A percentile compares a stretch with the other conserved stretches of the same genome.
phyloP scores from a whole-genome alignment of 1,140 invertebrate genomes.

The Zaprionus lachaisei region DNA sequence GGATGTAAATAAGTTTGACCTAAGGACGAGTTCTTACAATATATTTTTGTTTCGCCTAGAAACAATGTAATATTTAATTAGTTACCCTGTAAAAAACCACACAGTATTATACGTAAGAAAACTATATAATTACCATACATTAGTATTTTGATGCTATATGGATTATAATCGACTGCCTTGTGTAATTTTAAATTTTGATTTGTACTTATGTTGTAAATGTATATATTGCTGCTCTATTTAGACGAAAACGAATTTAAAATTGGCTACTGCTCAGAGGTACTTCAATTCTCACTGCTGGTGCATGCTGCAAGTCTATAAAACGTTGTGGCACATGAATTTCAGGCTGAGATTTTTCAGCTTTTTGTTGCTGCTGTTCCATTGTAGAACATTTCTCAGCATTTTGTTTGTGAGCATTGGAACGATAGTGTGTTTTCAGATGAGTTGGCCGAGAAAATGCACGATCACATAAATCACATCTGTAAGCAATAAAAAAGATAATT shows the following conservation, averaged over 20 bases:
- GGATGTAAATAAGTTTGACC: background rate
- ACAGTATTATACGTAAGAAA: background rate
- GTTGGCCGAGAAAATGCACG: conserved; percentile 64
- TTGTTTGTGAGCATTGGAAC: conserved; percentile 69
- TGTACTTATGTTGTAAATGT: background rate
- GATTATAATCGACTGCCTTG: background rate
- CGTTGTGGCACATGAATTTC: conserved; percentile 4
- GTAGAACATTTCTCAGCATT: conserved; percentile 52
- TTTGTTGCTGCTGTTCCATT: conserved; percentile 2
- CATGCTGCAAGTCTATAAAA: background rate
- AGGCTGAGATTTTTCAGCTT: background rate
- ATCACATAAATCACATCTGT: conserved; percentile 66
- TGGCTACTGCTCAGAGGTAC: conserved; percentile 33
- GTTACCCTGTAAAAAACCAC: background rate
- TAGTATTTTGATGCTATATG: background rate
- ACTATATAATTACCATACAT: background rate
- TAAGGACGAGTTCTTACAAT: background rate
- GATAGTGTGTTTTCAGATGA: conserved; percentile 66
- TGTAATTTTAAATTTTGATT: background rate
- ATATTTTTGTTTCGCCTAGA: background rate
- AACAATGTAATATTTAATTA: background rate
- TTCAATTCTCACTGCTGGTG: conserved; percentile 30
- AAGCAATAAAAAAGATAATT: background rate
- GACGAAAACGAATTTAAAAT: background rate
- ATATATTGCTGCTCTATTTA: background rate